Conservation (phyloP, 2,113 vertebrate genomes). For the Elephas maximus region DNA sequence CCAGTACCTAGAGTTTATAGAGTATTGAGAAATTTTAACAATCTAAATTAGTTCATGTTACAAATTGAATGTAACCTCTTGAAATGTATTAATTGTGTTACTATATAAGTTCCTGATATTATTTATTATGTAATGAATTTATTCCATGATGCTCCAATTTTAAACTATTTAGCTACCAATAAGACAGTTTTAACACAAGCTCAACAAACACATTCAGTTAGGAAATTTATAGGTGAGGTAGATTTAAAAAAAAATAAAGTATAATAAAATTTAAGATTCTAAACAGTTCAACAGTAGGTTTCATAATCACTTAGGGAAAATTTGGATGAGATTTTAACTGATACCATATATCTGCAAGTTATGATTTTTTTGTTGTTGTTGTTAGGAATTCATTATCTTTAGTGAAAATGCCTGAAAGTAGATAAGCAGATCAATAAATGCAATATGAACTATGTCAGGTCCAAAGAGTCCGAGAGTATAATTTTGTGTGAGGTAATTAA, state of each 20-base stretch:
- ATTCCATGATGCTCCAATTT: not conserved
- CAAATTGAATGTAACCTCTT: not conserved
- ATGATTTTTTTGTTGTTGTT: not conserved
- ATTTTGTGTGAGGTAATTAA: conserved; percentile 23
- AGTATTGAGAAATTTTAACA: not conserved
- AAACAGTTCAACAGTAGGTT: not conserved
- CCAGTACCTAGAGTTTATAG: not conserved
- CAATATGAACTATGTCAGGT: not conserved
- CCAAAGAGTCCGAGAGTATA: not conserved
- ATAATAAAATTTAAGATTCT: not conserved
- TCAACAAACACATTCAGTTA: not conserved
- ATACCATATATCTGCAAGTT: conserved; percentile 1
- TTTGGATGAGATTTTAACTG: not conserved
- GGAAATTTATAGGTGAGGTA: not conserved
- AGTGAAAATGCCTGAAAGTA: not conserved
- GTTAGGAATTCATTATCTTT: conserved; percentile 38
- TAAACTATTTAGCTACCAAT: not conserved
- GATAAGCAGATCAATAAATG: conserved; percentile 49
- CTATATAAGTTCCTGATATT: not conserved
- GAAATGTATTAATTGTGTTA: not conserved
- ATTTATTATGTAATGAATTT: not conserved
- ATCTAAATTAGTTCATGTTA: not conserved
- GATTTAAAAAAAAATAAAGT: not conserved
- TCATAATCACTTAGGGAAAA: not conserved
- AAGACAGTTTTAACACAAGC: not conserved